Conservation (phyloP, 2,113 vertebrate species). For the Myrmecobius fasciatus region DNA sequence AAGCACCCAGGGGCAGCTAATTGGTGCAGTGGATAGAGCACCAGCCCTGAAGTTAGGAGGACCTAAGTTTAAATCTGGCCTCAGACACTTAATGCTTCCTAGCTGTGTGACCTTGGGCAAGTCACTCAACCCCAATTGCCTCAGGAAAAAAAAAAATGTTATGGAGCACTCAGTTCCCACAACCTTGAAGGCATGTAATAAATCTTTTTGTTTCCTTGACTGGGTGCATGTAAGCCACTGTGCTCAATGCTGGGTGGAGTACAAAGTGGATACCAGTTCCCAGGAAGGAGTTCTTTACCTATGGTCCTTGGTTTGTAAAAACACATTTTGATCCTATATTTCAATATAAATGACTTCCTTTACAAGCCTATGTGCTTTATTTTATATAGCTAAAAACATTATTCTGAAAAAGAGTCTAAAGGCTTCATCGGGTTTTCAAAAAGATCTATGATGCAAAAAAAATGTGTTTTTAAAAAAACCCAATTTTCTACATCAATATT, state of each 20-base stretch:
- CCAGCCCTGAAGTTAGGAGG: no score
- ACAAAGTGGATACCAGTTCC: not conserved
- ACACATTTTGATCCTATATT: not conserved
- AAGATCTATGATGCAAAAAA: not conserved
- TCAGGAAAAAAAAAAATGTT: no score
- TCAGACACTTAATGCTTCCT: no score
- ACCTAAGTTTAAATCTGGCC: no score
- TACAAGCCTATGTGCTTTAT: not conserved
- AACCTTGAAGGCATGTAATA: not conserved
- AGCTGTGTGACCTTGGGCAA: no score
- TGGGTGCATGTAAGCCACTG: not conserved
- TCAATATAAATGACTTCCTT: not conserved
- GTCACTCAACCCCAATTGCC: no score
- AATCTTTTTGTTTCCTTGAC: not conserved
- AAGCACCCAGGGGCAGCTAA: not conserved
- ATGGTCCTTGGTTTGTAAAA: not conserved
- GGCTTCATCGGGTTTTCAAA: not conserved
- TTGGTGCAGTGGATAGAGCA: no score
- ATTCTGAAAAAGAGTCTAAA: not conserved
- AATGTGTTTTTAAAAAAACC: not conserved
- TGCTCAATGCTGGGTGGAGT: not conserved
- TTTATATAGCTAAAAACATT: not conserved
- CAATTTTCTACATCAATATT: not conserved
- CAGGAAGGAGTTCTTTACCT: not conserved
- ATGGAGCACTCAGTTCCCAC: not conserved